phyloP scores from a whole-genome alignment of 2,113 vertebrate genomes.

The Neolamprologus toae region DNA sequence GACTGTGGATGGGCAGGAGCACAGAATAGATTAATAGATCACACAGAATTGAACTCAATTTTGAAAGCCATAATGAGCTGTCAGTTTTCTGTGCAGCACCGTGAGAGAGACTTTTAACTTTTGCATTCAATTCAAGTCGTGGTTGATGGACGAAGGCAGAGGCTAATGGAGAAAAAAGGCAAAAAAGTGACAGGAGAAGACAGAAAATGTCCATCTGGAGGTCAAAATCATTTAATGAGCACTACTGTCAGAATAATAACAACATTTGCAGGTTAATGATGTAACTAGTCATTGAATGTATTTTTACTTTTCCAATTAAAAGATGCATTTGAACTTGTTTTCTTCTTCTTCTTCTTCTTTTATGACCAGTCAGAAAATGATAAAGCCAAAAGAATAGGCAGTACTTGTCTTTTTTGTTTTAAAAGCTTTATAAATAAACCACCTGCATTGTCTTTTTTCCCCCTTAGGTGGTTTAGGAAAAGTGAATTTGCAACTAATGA shows the following conservation, averaged over 20 bases:
- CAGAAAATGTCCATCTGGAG: conserved; percentile 10
- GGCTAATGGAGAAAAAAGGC: neutral
- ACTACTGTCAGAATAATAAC: conserved; percentile 30
- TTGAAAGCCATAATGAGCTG: conserved; percentile 65
- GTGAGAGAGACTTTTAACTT: conserved; percentile 13
- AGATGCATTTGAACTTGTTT: conserved; percentile 4
- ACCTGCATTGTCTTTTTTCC: neutral
- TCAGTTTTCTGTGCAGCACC: conserved; percentile 35
- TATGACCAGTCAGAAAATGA: neutral
- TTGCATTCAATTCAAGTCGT: neutral
- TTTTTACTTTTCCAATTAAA: conserved; percentile 4
- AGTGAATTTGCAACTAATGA: neutral
- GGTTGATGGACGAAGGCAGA: neutral
- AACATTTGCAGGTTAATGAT: conserved; percentile 20
- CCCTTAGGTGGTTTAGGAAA: neutral
- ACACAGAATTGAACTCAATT: conserved; percentile 58
- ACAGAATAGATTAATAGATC: conserved; percentile 66
- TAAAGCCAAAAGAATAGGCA: neutral
- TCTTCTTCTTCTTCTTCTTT: neutral
- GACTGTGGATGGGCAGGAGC: conserved; percentile 6
- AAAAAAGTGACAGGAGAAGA: conserved; percentile 1
- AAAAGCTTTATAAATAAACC: neutral
- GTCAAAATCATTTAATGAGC: conserved; percentile 45
- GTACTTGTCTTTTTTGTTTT: neutral
- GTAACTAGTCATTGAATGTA: conserved; percentile 9